phyloP scores from a whole-genome alignment of 2,888 invertebrate genomes.

The Eueremaeus valkanovi region DNA sequence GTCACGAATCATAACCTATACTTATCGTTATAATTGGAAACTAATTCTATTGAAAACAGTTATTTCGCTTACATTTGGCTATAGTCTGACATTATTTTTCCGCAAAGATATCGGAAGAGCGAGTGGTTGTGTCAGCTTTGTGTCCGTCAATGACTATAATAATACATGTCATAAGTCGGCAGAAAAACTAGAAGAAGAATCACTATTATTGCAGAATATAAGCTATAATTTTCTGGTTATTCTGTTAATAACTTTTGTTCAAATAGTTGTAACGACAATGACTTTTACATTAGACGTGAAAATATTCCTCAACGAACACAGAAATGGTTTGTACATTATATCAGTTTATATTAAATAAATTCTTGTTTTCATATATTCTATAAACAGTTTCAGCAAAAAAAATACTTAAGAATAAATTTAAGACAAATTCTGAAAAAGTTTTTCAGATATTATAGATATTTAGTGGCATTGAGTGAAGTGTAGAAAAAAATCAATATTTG shows the following conservation, averaged over 20 bases:
- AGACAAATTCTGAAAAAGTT: no score
- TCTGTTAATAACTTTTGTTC: constrained; percentile 24
- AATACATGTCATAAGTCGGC: constrained; percentile 11
- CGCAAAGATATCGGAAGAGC: constrained; percentile 24
- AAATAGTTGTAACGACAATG: constrained; percentile 26
- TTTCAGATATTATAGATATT: no score
- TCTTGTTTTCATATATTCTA: no score
- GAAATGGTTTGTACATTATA: constrained; percentile 36
- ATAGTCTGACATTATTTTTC: constrained; percentile 23
- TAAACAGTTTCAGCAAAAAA: no score
- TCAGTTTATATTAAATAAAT: not conserved
- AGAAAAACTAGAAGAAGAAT: constrained; percentile 27
- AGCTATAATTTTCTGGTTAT: constrained; percentile 32
- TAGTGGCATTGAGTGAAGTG: no score
- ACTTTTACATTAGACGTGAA: constrained; percentile 26
- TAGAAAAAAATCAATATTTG: no score
- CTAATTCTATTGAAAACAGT: constrained; percentile 10
- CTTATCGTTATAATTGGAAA: constrained; percentile 33
- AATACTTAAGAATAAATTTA: no score
- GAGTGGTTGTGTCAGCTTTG: constrained; percentile 20
- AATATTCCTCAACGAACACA: constrained; percentile 38
- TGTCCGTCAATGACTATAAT: not conserved
- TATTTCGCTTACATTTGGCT: constrained; percentile 10
- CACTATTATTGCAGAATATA: constrained; percentile 19
- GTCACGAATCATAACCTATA: constrained; percentile 27